Conservation (phyloP, 2,797 vertebrate genomes). For the Selene dorsalis region DNA sequence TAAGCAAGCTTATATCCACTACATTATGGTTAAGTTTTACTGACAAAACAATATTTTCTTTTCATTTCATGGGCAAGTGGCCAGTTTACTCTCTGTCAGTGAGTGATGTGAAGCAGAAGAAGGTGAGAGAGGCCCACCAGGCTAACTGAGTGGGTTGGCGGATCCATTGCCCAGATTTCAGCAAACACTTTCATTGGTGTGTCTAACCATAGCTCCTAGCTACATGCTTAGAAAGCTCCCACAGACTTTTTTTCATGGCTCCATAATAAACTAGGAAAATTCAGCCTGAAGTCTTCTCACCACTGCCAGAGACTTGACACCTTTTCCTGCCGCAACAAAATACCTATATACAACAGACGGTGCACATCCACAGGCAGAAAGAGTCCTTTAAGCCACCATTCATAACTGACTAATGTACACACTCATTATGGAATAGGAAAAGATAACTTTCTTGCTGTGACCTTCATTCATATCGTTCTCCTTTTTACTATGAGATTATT, state of each 20-base stretch:
- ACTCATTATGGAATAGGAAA: slow-evolving; percentile 21
- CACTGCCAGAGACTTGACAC: not conserved
- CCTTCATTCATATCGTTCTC: slow-evolving; percentile 3
- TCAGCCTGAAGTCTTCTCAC: slow-evolving; percentile 16
- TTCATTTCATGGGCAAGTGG: slow-evolving; percentile 19
- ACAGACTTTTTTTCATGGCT: slow-evolving; percentile 31
- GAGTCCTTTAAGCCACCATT: not conserved
- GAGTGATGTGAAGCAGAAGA: slow-evolving; percentile 19
- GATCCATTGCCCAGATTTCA: slow-evolving; percentile 33
- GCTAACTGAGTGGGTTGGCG: slow-evolving; percentile 52
- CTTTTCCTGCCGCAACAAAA: slow-evolving; percentile 4
- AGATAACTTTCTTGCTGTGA: slow-evolving; percentile 29
- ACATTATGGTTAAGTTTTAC: not conserved
- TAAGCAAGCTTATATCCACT: not conserved
- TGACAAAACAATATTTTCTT: slow-evolving; percentile 7
- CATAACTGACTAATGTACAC: slow-evolving; percentile 9
- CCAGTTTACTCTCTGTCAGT: slow-evolving; percentile 10
- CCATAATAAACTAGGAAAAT: slow-evolving; percentile 37
- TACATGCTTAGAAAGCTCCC: slow-evolving; percentile 21
- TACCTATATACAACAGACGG: not conserved
- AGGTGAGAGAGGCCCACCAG: slow-evolving; percentile 24
- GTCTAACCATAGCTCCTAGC: slow-evolving; percentile 39
- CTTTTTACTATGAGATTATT: slow-evolving; percentile 20
- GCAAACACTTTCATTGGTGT: slow-evolving; percentile 20
- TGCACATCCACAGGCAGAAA: slow-evolving; percentile 2